A percentile compares a stretch with the other conserved stretches of the same genome.
Evolutionary conservation across 2,113 vertebrate genomes (phyloP).

Genomic region (Cnemophilus loriae): DNA sequence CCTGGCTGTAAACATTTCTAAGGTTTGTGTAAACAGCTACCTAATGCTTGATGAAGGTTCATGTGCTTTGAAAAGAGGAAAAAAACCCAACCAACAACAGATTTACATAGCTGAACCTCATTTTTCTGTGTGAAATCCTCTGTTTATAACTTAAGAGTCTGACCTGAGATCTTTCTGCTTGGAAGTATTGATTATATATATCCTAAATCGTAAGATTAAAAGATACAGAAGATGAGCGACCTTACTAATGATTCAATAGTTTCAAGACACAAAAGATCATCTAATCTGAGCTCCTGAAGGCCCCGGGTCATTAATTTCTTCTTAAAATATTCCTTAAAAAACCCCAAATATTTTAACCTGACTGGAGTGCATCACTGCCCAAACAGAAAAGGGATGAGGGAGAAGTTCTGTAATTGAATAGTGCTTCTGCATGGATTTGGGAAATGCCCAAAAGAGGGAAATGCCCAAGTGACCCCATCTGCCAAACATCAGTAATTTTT

Average conservation of each 20-base stretch:
- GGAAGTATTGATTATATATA: background rate
- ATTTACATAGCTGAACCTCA: background rate
- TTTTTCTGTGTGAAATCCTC: background rate
- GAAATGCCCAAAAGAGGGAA: background rate
- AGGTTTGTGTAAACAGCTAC: background rate
- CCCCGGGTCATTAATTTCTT: background rate
- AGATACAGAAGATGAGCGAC: background rate
- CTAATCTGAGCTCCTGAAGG: background rate
- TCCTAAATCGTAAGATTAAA: background rate
- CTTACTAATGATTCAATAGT: background rate
- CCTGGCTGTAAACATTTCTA: background rate
- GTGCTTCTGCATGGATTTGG: background rate
- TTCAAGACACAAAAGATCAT: background rate
- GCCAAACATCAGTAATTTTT: background rate
- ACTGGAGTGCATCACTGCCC: background rate
- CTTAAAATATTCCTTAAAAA: background rate
- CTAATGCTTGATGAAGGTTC: background rate
- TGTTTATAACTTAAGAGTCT: background rate
- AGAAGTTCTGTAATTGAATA: background rate
- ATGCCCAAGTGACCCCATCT: background rate
- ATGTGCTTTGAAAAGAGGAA: background rate
- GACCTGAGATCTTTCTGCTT: background rate
- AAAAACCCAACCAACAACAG: accelerated
- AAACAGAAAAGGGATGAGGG: background rate
- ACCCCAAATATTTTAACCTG: background rate